Conservation (phyloP, 2,888 invertebrate genomes). For the Pterostichus niger region DNA sequence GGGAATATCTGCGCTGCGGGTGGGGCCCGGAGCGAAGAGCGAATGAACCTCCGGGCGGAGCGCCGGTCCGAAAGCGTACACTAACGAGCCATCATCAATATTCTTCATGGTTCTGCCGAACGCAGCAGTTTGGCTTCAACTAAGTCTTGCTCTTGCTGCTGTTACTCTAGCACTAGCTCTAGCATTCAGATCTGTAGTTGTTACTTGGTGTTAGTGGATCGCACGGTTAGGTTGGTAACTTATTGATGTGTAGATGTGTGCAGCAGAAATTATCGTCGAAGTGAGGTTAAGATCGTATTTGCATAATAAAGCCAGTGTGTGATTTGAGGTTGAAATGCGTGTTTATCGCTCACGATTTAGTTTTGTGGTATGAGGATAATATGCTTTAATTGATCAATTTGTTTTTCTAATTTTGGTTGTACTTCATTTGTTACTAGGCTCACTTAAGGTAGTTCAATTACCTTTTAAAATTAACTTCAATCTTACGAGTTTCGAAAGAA, state of each 20-base stretch:
- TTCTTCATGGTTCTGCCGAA: constrained; percentile 33
- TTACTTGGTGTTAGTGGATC: background rate
- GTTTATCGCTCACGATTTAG: no score
- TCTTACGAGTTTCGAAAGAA: no score
- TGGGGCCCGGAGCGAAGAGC: background rate
- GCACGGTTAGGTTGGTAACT: background rate
- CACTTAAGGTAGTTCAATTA: no score
- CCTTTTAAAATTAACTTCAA: no score
- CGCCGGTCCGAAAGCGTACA: constrained; percentile 29
- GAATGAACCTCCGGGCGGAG: background rate
- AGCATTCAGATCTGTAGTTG: background rate
- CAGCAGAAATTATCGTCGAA: background rate
- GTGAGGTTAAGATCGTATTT: background rate
- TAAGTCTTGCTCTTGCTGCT: background rate
- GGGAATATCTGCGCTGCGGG: background rate
- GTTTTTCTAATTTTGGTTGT: no score
- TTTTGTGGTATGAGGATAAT: no score
- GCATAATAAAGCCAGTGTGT: background rate
- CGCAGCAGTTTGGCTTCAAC: constrained; percentile 13
- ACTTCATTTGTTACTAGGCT: no score
- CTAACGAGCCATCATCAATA: constrained; percentile 44
- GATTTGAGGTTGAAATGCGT: no score
- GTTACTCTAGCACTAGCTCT: background rate
- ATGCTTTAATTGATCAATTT: no score
- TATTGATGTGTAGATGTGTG: background rate